These are phyloP conservation scores for Grantiella picta DNA, from an alignment of 2,113 vertebrate genomes.

Conservation along the genomic window DNA sequence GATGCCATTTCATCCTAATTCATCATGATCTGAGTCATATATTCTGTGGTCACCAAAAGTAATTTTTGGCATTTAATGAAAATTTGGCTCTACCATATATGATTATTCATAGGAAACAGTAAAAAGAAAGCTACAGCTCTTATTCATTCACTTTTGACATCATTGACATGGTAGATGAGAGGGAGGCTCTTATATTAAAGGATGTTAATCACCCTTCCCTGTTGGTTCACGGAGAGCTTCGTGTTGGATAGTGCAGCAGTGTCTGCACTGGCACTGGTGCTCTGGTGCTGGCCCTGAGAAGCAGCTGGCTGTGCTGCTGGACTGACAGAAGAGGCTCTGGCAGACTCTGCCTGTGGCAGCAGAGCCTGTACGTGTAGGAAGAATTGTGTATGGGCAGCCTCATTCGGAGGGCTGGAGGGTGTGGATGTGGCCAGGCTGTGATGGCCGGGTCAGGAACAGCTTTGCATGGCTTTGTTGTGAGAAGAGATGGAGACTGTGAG, in stretches of 20 bases:
- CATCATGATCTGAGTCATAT: neutral
- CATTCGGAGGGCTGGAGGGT: neutral
- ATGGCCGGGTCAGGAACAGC: neutral
- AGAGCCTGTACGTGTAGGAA: accelerated
- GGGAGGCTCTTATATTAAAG: neutral
- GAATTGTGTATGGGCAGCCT: neutral
- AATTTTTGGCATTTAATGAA: neutral
- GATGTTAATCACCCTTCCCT: neutral
- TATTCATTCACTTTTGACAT: neutral
- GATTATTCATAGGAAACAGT: neutral
- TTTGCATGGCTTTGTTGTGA: neutral
- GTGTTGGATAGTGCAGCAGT: neutral
- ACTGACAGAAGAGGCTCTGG: neutral
- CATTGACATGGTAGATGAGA: neutral
- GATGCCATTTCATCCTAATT: neutral
- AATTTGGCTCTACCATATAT: neutral
- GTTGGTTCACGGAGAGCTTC: neutral
- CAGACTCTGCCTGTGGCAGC: neutral
- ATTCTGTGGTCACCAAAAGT: neutral
- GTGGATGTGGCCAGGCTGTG: neutral
- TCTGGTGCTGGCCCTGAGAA: neutral
- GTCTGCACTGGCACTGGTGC: neutral
- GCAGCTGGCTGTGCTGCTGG: neutral
- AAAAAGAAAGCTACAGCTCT: neutral
- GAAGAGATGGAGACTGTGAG: neutral